A percentile compares a stretch with the other conserved stretches of the same genome.
These are phyloP conservation scores for Nezara viridula DNA, from an alignment of 2,888 invertebrate genomes.

Conservation along the genomic window DNA sequence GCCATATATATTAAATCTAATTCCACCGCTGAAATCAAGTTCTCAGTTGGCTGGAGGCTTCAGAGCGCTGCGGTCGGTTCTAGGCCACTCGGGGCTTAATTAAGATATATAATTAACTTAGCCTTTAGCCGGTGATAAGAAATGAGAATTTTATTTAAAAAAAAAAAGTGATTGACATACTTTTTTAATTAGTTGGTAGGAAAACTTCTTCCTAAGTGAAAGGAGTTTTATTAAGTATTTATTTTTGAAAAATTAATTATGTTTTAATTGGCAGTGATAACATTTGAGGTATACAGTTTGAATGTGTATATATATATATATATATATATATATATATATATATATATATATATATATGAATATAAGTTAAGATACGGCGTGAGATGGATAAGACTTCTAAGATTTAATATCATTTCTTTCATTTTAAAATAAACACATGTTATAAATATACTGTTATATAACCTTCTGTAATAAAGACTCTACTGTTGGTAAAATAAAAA, in stretches of 20 bases:
- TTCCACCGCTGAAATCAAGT: constrained; percentile 11
- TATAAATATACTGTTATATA: too few relatives aligned
- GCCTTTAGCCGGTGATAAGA: not conserved
- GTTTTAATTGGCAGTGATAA: not conserved
- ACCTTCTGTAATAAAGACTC: too few relatives aligned
- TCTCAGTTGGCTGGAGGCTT: not conserved
- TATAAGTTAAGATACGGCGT: too few relatives aligned
- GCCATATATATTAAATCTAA: constrained; percentile 33
- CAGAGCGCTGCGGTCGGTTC: not conserved
- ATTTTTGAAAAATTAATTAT: not conserved
- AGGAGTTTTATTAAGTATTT: not conserved
- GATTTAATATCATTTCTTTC: too few relatives aligned
- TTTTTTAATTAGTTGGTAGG: not conserved
- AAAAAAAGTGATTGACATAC: not conserved
- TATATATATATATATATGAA: too few relatives aligned
- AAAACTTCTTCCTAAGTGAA: not conserved
- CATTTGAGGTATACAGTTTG: not conserved
- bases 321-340: too few relatives aligned
- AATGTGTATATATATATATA: too few relatives aligned
- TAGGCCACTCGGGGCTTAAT: not conserved
- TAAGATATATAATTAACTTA: constrained; percentile 35
- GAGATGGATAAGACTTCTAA: too few relatives aligned
- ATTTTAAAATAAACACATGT: too few relatives aligned
- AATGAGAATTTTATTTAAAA: not conserved
- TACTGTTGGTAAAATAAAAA: too few relatives aligned